A percentile compares a stretch with the other conserved stretches of the same genome.
Evolutionary conservation across 2,113 vertebrate genomes (phyloP).

Genomic region (Scortum barcoo): DNA sequence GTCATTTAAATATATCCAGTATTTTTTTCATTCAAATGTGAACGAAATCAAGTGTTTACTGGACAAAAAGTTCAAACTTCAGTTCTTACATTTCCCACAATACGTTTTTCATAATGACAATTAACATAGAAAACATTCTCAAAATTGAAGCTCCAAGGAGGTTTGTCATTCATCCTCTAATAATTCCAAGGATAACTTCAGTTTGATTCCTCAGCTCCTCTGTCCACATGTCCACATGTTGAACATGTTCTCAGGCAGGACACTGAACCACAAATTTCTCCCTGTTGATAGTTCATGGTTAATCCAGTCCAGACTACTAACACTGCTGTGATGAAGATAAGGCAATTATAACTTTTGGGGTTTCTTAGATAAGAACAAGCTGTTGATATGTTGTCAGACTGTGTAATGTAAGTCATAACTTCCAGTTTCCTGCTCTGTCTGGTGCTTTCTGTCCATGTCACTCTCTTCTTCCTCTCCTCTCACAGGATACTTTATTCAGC

Average conservation of each 20-base stretch:
- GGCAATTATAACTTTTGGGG: constrained; percentile 8
- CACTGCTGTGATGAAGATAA: background rate
- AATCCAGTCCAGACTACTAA: background rate
- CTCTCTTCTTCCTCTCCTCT: background rate
- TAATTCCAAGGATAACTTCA: no score
- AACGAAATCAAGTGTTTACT: background rate
- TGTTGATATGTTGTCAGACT: constrained; percentile 1
- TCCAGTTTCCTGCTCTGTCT: background rate
- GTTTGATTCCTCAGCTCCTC: no score
- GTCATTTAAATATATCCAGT: background rate
- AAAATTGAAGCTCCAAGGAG: no score
- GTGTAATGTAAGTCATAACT: background rate
- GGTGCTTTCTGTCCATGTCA: background rate
- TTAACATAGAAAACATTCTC: background rate
- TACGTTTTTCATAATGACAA: background rate
- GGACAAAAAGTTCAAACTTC: background rate
- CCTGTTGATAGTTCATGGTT: background rate
- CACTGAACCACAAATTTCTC: no score
- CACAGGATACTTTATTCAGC: constrained; percentile 29
- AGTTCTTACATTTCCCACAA: background rate
- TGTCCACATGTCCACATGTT: no score
- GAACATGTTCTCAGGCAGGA: no score
- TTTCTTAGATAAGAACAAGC: background rate
- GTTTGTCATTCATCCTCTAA: background rate
- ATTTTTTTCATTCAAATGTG: background rate